These are phyloP conservation scores for Formica exsecta DNA, from an alignment of 1,140 invertebrate species.

Conservation along the genomic window DNA sequence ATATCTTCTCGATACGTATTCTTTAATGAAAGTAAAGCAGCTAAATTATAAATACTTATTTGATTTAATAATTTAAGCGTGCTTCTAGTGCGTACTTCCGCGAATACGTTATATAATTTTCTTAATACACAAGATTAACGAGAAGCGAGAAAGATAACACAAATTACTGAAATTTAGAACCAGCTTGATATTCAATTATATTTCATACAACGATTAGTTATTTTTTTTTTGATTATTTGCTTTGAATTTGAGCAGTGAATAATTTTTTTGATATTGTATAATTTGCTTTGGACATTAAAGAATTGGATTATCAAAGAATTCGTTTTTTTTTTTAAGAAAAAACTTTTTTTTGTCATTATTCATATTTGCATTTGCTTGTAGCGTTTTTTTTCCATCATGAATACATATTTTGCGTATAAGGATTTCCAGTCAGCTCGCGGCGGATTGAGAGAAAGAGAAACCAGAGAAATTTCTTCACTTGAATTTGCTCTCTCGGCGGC, in stretches of 20 bases:
- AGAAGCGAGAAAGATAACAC: not conserved
- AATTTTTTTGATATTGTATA: too few species aligned
- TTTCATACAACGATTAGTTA: too few species aligned
- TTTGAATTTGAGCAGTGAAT: too few species aligned
- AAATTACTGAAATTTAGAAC: not conserved
- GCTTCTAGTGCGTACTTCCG: not conserved
- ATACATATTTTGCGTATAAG: not conserved
- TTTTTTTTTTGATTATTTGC: too few species aligned
- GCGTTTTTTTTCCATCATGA: not conserved
- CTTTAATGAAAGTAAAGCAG: not conserved
- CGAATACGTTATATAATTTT: not conserved
- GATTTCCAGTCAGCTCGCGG: not conserved
- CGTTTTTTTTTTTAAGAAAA: not conserved
- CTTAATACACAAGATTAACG: not conserved
- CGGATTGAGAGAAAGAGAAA: not conserved
- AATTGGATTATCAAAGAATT: not conserved
- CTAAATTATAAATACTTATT: not conserved
- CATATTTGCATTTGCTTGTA: not conserved
- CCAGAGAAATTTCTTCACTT: not conserved
- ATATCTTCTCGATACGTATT: not conserved
- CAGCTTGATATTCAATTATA: too few species aligned
- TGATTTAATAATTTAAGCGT: not conserved
- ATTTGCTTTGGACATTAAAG: too few species aligned
- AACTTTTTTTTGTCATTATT: constrained; percentile 1
- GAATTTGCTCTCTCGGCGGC: not conserved